Conservation (phyloP, 2,888 invertebrate species). For the Drosophila borealis region DNA sequence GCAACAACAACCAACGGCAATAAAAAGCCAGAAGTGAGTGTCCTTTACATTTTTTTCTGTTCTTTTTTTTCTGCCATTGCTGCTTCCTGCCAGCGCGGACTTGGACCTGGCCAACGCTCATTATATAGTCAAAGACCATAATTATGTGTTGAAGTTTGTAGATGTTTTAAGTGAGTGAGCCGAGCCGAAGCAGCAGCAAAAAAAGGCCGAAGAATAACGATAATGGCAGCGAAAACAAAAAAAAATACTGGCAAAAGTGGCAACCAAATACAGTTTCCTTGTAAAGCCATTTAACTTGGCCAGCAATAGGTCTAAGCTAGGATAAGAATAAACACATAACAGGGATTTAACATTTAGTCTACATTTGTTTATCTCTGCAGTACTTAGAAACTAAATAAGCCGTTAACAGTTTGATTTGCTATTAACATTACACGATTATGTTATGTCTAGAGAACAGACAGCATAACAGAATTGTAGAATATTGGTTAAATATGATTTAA, state of each 20-base stretch:
- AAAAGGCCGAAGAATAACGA: conserved; percentile 36
- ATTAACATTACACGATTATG: background rate
- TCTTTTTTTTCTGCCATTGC: conserved; percentile 27
- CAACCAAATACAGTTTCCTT: conserved; percentile 39
- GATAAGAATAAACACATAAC: conserved; percentile 6
- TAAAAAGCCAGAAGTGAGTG: conserved; percentile 75
- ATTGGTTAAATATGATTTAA: too few species aligned
- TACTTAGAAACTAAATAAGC: background rate
- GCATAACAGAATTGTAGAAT: too few species aligned
- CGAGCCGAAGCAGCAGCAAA: conserved; percentile 18
- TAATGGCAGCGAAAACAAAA: conserved; percentile 30
- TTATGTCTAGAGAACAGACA: too few species aligned
- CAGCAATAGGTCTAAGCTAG: conserved; percentile 8
- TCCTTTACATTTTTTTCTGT: conserved; percentile 66
- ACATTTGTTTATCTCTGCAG: conserved; percentile 1
- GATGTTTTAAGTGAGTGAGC: conserved; percentile 66
- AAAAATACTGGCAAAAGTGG: conserved; percentile 10
- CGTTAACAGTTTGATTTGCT: background rate
- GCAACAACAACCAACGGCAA: conserved; percentile 57
- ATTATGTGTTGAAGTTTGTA: conserved; percentile 80
- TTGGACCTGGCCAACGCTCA: conserved; percentile 71
- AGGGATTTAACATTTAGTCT: conserved; percentile 7
- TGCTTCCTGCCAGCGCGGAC: conserved; percentile 66
- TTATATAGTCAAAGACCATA: conserved; percentile 80
- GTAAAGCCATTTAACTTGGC: conserved; percentile 31